Percentiles rank a stretch among this genome's conserved stretches.
Evolutionary conservation across 2,888 invertebrate species (phyloP).

Genomic region (Lepas anatifera): DNA sequence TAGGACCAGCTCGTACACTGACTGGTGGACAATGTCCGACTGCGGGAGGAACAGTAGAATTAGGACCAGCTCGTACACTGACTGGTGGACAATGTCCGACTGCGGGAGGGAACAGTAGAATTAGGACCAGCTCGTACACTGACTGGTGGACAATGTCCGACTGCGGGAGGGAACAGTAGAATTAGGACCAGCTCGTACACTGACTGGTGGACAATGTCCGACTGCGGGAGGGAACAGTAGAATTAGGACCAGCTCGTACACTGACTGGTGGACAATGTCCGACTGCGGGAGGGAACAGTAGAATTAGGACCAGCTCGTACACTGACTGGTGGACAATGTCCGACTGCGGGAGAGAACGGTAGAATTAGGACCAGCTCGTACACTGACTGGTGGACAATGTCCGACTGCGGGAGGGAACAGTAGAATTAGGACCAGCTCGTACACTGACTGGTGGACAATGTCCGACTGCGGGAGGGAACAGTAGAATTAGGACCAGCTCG

Average conservation of each 20-base stretch:
- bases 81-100: no score
- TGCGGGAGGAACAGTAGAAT: no score
- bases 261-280: no score
- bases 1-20: slow-evolving; percentile 74
- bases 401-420: no score
- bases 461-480: slow-evolving; percentile 98
- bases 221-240: no score
- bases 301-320: no score
- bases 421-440: slow-evolving; percentile 97
- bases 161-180: no score
- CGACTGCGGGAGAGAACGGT: no score
- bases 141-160: slow-evolving; percentile 79
- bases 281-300: no score
- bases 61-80: no score
- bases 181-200: slow-evolving; percentile 68
- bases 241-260: no score
- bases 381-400: slow-evolving; percentile 98
- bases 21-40: slow-evolving; percentile 99
- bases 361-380: slow-evolving; percentile 76
- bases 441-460: slow-evolving; percentile 97
- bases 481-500: slow-evolving; percentile 96
- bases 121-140: slow-evolving; percentile 96
- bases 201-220: slow-evolving; percentile 98
- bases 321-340: slow-evolving; percentile 78
- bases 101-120: no score